Percentiles rank a stretch among this genome's conserved stretches.
These are phyloP conservation scores for Ruditapes philippinarum DNA, from an alignment of 1,140 invertebrate species.

Conservation along the genomic window DNA sequence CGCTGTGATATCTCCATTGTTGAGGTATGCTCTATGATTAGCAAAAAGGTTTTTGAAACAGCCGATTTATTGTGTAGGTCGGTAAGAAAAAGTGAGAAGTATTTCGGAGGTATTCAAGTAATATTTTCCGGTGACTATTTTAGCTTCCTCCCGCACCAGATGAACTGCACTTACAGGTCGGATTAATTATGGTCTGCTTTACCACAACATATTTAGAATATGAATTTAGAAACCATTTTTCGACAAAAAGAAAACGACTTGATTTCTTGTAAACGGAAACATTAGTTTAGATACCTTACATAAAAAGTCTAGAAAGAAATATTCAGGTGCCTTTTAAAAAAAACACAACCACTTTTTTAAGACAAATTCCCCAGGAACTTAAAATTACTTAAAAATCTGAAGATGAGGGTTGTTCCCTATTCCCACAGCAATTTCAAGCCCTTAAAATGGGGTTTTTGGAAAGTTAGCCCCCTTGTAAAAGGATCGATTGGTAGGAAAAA, in stretches of 20 bases:
- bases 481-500: conserved; percentile 16
- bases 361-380: too few relatives aligned
- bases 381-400: too few relatives aligned
- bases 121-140: background rate
- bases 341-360: too few relatives aligned
- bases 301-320: too few relatives aligned
- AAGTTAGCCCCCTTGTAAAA: conserved; percentile 49
- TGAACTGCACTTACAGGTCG: too few relatives aligned
- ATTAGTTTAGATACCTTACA: too few relatives aligned
- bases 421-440: background rate
- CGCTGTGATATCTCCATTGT: background rate
- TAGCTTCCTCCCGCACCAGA: background rate
- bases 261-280: too few relatives aligned
- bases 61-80: background rate
- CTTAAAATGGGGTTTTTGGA: conserved; percentile 4
- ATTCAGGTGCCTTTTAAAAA: too few relatives aligned
- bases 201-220: too few relatives aligned
- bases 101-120: conserved; percentile 2
- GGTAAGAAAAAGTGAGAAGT: background rate
- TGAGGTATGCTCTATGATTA: conserved; percentile 2
- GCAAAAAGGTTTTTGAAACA: background rate
- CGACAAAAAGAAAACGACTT: too few relatives aligned
- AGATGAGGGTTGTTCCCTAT: background rate
- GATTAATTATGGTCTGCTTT: too few relatives aligned
- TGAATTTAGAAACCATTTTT: too few relatives aligned